Evolutionary conservation across 2,113 vertebrate species (phyloP).

Genomic region (Callorhinus ursinus): DNA sequence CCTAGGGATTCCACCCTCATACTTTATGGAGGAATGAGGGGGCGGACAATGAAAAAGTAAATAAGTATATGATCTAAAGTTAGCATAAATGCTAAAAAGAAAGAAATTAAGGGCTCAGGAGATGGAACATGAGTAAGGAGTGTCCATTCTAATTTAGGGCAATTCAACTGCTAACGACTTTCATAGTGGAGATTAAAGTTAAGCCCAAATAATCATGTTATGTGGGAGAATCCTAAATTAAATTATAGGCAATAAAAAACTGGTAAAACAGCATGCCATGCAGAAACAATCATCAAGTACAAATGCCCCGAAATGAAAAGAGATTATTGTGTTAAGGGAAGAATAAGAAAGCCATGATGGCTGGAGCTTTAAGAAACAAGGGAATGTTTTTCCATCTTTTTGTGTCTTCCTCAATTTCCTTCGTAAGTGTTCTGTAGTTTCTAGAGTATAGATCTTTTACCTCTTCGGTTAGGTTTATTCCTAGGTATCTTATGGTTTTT

Average conservation of each 20-base stretch:
- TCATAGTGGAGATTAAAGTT: neutral
- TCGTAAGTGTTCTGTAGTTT: no score
- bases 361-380: neutral
- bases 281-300: neutral
- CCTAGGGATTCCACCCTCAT: no score
- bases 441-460: no score
- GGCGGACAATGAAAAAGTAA: neutral
- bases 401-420: no score
- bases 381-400: no score
- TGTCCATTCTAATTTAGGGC: neutral
- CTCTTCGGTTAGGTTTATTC: no score
- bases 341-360: fast-evolving
- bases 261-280: neutral
- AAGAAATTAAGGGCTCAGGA: neutral
- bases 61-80: neutral
- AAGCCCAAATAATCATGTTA: neutral
- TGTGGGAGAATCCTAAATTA: neutral
- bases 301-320: neutral
- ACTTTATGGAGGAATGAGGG: neutral
- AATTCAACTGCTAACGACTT: neutral
- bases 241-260: neutral
- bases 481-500: no score
- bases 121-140: neutral
- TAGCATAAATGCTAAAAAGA: neutral
- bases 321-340: neutral